These are phyloP conservation scores for Telmatochromis brachygnathus DNA, from an alignment of 2,113 vertebrate species.

Conservation along the genomic window DNA sequence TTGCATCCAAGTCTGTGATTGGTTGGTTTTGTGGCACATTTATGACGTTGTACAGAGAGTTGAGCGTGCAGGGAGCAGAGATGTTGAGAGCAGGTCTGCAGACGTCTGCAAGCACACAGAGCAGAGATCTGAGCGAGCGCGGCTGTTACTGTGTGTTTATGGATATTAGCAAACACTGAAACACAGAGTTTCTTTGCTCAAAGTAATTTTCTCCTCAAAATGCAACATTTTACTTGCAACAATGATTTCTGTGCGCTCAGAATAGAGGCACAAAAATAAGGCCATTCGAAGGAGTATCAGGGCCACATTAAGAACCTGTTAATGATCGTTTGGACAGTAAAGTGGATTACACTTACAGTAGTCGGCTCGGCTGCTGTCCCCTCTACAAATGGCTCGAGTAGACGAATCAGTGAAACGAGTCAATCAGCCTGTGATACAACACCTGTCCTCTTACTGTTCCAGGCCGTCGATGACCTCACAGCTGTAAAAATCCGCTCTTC, in stretches of 20 bases:
- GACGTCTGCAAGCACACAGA: not conserved
- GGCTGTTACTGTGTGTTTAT: not conserved
- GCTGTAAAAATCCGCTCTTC: not conserved
- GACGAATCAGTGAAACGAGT: not conserved
- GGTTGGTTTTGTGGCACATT: not conserved
- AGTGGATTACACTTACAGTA: not conserved
- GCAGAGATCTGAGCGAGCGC: not conserved
- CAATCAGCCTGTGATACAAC: not conserved
- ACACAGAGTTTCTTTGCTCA: not conserved
- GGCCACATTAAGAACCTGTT: not conserved
- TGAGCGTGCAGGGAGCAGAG: not conserved
- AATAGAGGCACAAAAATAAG: not conserved
- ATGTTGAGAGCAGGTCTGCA: not conserved
- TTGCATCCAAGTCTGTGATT: not conserved
- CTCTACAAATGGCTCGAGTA: not conserved
- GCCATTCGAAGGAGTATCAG: not conserved
- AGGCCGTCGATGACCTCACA: not conserved
- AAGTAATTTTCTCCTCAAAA: not conserved
- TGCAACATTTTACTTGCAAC: not conserved
- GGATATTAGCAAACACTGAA: not conserved
- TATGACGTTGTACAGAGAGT: not conserved
- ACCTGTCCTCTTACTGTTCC: not conserved
- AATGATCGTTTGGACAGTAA: not conserved
- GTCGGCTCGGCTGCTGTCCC: not conserved
- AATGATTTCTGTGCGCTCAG: not conserved